Evolutionary conservation across 2,888 invertebrate genomes (phyloP), one percentile per base, ranked within the genome.

Genomic region (Seladonia tumulorum): DNA sequence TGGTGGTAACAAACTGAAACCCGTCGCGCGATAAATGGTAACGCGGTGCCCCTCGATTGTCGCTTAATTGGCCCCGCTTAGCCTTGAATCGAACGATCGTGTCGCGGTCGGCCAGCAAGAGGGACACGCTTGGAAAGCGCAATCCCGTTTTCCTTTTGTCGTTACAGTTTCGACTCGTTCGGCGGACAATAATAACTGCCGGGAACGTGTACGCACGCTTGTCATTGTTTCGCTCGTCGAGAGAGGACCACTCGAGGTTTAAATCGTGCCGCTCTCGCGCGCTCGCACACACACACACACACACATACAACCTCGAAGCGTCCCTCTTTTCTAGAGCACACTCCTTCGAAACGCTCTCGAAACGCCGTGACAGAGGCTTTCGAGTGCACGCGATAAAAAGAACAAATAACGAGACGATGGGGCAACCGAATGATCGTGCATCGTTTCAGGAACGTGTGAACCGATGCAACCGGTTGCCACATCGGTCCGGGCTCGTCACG

Each of bases 61-160:
- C 57, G 77, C 39, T 77, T 76, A 84, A 84, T 84, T 74, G 83
- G 39, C 72, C 25, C 35, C 39, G 29, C 73, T 29, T 35, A 83
- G 74, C 83, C 83, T 83, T 84, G 83, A 83, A 83, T 68, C 77
- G 42, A 49, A 70, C 74, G 49, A 68, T 39, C 49, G 82, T 35
- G 73, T 80, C 53, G 80, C 42, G 63, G 47, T 22, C 49, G 45
- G 49, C 39, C 63, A 71, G 49, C 18, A 63, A n/a, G 42, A 39
- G 45, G 16, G 70, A 60, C 66, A 5, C 49, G 53, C 83, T 53
- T 47, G 83, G 53, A 82, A 83, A 83, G 83, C 76, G 72, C 76
- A 66, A 82, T 82, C 29, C 45, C 29, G 73, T 42, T 82, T 83
- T 81, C 76, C 71, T 53, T 53, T 53, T 53, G 53, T 83, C 29